Evolutionary conservation across 64 coral and sea anemone species (phyloP), one percentile per base, ranked within the genome.

Genomic region (Orbicella faveolata): DNA sequence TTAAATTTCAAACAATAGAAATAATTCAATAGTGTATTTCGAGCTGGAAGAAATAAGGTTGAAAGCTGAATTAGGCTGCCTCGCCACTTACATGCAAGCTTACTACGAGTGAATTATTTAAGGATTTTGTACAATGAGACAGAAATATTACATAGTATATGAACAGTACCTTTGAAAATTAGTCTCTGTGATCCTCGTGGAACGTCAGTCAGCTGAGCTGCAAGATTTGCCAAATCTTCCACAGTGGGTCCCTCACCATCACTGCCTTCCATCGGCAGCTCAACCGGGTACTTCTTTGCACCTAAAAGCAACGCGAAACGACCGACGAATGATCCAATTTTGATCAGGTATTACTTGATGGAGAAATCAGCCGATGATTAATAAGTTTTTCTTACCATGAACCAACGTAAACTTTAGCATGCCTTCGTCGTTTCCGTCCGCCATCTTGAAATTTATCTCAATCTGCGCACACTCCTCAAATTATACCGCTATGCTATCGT

Each of bases 361-460:
- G 67, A 1, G 11, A 70, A 68, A 70, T 70, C 4, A 70, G 9
- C 8, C 6, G 10, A 70, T n/a, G 10, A 70, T 7, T 23, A 26
- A 26, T n/a, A 41, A 37, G 37, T 9, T 68, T 36, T 87, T 11
- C 25, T 87, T 81, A 94, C 93, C 93, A 39, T 94, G 89, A 90
- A 91, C 62, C 13, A 94, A 63, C 36, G 83, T 94, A 44, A 94
- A 73, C 74, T 94, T 83, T 23, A 94, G 63, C 34, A 89, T 57
- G 34, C 87, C 93, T 64, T 65, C 83, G 62, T 94, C 88, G 75
- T 81, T 89, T 64, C 36, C 83, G 88, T 90, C 93, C 83, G 93
- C 93, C 93, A 94, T 94, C 17, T 94, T 94, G 89, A 78, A 74
- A 74, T 91, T 84, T 2, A 17, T 75, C n/a, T 0, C 39, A 15